Evolutionary conservation across 2,113 vertebrate species (phyloP), one percentile per base, ranked within the genome.

Genomic region (Neolamprologus sp.): DNA sequence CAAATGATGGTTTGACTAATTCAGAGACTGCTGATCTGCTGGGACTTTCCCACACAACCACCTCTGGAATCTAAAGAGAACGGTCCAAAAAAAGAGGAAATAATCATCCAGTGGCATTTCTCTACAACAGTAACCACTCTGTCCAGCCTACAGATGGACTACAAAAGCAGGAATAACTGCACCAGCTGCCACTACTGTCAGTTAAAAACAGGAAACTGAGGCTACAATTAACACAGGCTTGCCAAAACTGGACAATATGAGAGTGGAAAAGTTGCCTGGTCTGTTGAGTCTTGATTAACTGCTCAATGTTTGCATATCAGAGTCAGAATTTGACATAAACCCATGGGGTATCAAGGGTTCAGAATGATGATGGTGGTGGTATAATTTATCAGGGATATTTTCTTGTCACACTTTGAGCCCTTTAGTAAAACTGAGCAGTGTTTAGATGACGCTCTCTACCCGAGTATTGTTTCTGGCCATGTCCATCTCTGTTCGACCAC

Each of bases 1-100:
- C 40, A 73, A 3, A 45, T 45, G 0, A 13, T 45, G 42, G 23
- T 28, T 17, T 17, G 40, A 75, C 5, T 47, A 19, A 45, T 0
- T 73, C 40, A 73, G 68, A 73, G 40, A 11, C 40, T 0, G 21
- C 68, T 73, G 65, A 73, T 73, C 40, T 45, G 21, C 68, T 45
- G 40, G 40, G 37, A 73, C 6, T 73, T 73, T 45, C 40, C 37
- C 21, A n/a, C 40, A 45, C 40, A 73, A 21, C 33, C 37, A 73
- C 5, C 68, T 45, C 68, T 73, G 1, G 19, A 40, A 10, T 9
- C 8, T 45, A 45, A 23, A 71, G n/a, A 42, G 65, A 71, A 73
- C 21, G 4, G 68, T 17, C 8, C 13, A 47, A 73, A 73, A 21
- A 45, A 17, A 17, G 8, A 73, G 4, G 6, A 73, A 26, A 45